phyloP scores from a whole-genome alignment of 2,888 invertebrate species.

The Leucophenga maculata region DNA sequence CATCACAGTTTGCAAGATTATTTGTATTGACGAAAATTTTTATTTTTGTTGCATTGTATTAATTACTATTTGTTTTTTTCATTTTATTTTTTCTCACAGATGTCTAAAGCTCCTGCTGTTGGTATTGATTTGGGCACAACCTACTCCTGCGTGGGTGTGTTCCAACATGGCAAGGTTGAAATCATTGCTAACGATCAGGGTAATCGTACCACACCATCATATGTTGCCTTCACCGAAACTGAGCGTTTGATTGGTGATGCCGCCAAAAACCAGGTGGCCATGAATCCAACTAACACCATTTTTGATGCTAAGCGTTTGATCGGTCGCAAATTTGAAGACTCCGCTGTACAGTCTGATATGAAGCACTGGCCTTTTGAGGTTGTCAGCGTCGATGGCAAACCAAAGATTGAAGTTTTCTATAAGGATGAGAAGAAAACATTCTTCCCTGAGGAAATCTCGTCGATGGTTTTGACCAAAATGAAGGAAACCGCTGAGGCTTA shows the following conservation, averaged over 20 bases:
- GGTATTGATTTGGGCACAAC: slow-evolving; percentile 96
- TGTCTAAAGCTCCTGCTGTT: slow-evolving; percentile 80
- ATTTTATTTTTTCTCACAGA: slow-evolving; percentile 42
- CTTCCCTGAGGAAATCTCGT: slow-evolving; percentile 92
- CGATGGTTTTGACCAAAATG: slow-evolving; percentile 94
- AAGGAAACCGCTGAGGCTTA: slow-evolving; percentile 92
- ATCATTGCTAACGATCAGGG: slow-evolving; percentile 91
- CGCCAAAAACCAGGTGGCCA: slow-evolving; percentile 87
- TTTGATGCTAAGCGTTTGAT: slow-evolving; percentile 95
- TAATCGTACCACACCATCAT: slow-evolving; percentile 84
- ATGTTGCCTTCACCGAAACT: slow-evolving; percentile 87
- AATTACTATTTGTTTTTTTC: background rate
- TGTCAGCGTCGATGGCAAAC: slow-evolving; percentile 83
- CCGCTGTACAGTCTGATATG: slow-evolving; percentile 91
- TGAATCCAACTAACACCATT: slow-evolving; percentile 91
- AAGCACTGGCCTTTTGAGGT: slow-evolving; percentile 96
- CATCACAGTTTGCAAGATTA: too few species aligned
- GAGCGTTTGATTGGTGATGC: slow-evolving; percentile 88
- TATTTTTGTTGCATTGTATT: too few species aligned
- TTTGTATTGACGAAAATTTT: too few species aligned
- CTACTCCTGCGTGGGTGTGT: slow-evolving; percentile 92
- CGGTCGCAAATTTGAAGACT: slow-evolving; percentile 90
- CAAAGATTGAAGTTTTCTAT: slow-evolving; percentile 87
- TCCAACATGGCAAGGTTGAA: slow-evolving; percentile 90
- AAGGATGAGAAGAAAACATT: slow-evolving; percentile 91